Base-by-base conservation (phyloP, 2,888 invertebrate species). In the Tachina lurida region DNA sequence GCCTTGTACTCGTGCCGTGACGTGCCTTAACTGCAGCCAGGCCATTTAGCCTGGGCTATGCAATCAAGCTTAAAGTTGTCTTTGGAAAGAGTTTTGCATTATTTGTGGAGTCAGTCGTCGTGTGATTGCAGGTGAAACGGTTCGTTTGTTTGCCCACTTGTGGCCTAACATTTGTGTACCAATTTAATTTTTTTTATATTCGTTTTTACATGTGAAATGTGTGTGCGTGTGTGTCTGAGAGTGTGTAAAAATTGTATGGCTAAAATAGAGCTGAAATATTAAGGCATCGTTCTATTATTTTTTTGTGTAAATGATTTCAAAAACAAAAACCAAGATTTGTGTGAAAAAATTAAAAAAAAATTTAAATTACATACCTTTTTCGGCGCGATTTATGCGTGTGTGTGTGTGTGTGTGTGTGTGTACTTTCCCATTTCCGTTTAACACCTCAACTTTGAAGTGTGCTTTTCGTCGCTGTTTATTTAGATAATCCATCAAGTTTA, bases 71-170 rank as follows among this genome's bases (percentile, higher is more conserved):
- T 45, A 12, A 73, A 73, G 17, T 77, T 73, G 67, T 74, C 73
- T 84, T 78, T 84, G 77, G 83, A 78, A 78, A 60, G 67, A 84
- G 77, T 54, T 84, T 58, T 73, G 13, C 60, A 54, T 60, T 78
- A 62, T 84, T 84, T 75, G 85, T 75, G 77, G 79, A 79, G 62
- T 82, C 80, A 82, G 77, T 77, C 60, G 80, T 70, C 81, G 86
- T 86, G 87, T 86, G 87, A 87, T 87, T 88, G 87, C 87, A 85
- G 87, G 84, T 78, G 85, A 86, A 87, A 85, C 87, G 86, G 75
- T 86, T 84, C 79, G 82, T 84, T 87, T 84, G 73, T 87, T 83
- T 86, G 79, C 62, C 86, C 79, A 86, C 86, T 83, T 86, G 81
- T 84, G 81, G 86, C 83, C 86, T 74, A 76, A 80, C 62, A 76